phyloP scores from a whole-genome alignment of 2,888 invertebrate genomes.

The Tanytarsus gracilentus region DNA sequence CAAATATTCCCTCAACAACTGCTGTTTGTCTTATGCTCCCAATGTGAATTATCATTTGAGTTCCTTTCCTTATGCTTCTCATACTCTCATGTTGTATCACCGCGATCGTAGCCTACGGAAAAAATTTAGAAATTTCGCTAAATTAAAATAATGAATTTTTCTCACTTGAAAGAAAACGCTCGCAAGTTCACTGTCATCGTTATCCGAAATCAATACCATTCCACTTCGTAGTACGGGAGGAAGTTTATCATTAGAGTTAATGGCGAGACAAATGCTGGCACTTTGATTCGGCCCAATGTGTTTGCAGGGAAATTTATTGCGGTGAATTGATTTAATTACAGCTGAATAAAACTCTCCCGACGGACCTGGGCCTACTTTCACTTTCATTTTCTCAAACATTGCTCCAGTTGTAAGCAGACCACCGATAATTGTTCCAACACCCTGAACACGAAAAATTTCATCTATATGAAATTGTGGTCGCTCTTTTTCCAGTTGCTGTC shows the following conservation, averaged over 20 bases:
- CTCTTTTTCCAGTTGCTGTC: constrained; percentile 63
- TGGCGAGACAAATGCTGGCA: constrained; percentile 60
- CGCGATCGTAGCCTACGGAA: constrained; percentile 67
- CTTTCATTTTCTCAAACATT: constrained; percentile 71
- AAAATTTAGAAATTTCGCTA: constrained; percentile 39
- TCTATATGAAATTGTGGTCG: constrained; percentile 85
- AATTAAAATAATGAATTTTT: constrained; percentile 6
- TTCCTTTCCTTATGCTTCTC: constrained; percentile 71
- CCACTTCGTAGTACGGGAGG: constrained; percentile 61
- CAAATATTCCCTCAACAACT: constrained; percentile 69
- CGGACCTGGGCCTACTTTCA: constrained; percentile 67
- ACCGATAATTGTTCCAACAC: constrained; percentile 74
- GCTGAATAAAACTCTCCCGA: constrained; percentile 71
- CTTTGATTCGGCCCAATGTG: constrained; percentile 84
- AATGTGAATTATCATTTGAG: constrained; percentile 89
- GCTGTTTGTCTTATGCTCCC: constrained; percentile 94
- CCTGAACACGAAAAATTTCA: constrained; percentile 81
- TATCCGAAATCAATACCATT: constrained; percentile 66
- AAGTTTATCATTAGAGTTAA: constrained; percentile 39
- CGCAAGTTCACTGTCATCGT: constrained; percentile 35
- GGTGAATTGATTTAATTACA: constrained; percentile 73
- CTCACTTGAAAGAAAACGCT: constrained; percentile 50
- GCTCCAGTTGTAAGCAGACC: constrained; percentile 77
- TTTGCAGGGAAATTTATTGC: constrained; percentile 85
- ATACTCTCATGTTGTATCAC: constrained; percentile 68